Evolutionary conservation across 2,113 vertebrate species (phyloP).

Genomic region (Calcarius ornatus): DNA sequence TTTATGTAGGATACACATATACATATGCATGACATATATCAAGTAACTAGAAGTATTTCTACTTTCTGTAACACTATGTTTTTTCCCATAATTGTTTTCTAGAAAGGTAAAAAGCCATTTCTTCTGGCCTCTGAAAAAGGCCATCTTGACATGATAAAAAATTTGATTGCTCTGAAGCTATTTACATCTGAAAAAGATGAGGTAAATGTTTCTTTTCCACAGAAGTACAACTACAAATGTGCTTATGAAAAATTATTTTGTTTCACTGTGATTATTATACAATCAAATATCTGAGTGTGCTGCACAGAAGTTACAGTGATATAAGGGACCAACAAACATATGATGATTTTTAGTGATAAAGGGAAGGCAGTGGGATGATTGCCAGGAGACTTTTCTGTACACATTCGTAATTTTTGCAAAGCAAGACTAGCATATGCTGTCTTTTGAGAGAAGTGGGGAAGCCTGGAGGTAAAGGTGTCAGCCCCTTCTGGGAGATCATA

Average conservation of each 20-base stretch:
- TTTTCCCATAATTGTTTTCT: constrained; percentile 34
- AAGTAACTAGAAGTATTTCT: background rate
- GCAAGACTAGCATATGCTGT: background rate
- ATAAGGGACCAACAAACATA: background rate
- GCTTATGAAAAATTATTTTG: background rate
- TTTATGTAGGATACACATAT: background rate
- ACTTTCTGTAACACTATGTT: background rate
- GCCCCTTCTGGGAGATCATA: background rate
- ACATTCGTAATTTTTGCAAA: background rate
- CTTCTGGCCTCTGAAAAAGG: constrained; percentile 82
- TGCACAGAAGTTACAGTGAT: background rate
- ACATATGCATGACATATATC: background rate
- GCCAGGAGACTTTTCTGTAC: background rate
- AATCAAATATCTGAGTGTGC: background rate
- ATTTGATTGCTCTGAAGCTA: constrained; percentile 78
- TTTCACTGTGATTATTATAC: background rate
- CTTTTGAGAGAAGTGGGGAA: background rate
- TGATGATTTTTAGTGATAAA: background rate
- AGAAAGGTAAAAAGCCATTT: constrained; percentile 84
- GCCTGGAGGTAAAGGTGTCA: background rate
- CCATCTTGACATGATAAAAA: constrained; percentile 79
- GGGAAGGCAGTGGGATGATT: background rate
- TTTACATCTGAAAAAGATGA: constrained; percentile 83
- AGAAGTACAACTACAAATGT: background rate
- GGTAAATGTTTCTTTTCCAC: constrained; percentile 58